A percentile compares a stretch with the other conserved stretches of the same genome.
Evolutionary conservation across 2,797 vertebrate genomes (phyloP).

Genomic region (Coracias cyanogaster): DNA sequence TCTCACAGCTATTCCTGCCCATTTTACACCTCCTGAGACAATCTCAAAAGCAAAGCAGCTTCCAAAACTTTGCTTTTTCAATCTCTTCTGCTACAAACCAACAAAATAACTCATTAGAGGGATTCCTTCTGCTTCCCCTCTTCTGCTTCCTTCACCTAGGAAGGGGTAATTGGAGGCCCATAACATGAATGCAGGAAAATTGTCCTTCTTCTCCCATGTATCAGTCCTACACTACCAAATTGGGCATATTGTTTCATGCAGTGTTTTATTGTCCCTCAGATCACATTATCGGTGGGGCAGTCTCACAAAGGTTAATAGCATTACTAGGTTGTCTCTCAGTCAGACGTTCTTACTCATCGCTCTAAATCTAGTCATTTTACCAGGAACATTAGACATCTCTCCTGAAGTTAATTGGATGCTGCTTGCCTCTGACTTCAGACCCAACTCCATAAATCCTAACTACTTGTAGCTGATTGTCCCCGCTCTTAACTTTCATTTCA

Average conservation of each 20-base stretch:
- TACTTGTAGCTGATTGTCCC: background rate
- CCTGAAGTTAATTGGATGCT: constrained; percentile 7
- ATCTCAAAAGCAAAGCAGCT: background rate
- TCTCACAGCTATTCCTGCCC: background rate
- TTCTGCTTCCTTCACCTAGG: background rate
- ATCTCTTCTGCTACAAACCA: background rate
- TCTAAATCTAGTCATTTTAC: background rate
- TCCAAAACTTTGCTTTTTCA: background rate
- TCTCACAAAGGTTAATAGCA: constrained; percentile 18
- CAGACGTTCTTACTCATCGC: background rate
- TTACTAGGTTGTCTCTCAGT: background rate
- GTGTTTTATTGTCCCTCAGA: constrained; percentile 9
- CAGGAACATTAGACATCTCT: background rate
- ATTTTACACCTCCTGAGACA: background rate
- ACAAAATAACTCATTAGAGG: background rate
- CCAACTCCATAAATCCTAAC: constrained; percentile 15
- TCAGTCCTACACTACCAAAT: background rate
- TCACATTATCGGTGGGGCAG: background rate
- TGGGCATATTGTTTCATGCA: background rate
- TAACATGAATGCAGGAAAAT: background rate
- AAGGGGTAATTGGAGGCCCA: background rate
- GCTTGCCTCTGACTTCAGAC: background rate
- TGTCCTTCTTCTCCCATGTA: background rate
- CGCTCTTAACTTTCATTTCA: constrained; percentile 13
- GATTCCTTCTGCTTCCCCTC: background rate